Base-by-base conservation (phyloP, 1,140 invertebrate genomes). In the Ceratosolen solmsi region DNA sequence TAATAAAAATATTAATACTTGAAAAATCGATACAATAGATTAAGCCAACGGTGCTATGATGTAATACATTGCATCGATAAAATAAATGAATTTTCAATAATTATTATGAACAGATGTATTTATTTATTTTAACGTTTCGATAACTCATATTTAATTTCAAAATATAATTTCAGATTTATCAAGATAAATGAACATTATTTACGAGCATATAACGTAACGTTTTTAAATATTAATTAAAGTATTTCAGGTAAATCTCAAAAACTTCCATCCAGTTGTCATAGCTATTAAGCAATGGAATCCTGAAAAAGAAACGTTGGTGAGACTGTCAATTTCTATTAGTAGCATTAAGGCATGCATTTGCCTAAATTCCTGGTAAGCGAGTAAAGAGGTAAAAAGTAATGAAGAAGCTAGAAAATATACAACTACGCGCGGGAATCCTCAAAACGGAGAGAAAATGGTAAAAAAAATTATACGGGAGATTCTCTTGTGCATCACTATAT, bases 401-500 rank as follows among this genome's bases (percentile, higher is more conserved):
- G 41, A 30, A 1, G 63, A 20, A 22, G 51, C 3, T 20, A 22
- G 51, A 54, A 54, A 54, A 54, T 17, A 54, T 54, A 54, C 17
- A 54, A 20, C 51, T 2, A 54, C 20, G 17, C 11, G 20, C 20
- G 20, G 51, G n/a, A n/a, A n/a, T n/a, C n/a, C n/a, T n/a, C n/a
- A 54, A 54, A 54, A 54, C 5, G 20, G 51, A 54, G 20, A 54
- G 51, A 54, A 54, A 54, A 22, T 4, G 41, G 41, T 46, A 46
- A 46, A 46, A 46, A 46, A 46, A 5, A 13, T 46, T 46, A 78
- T 49, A 72, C 33, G 54, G 25, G 56, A 83, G 88, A 88, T 88
- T 85, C 87, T 87, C 87, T 85, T 87, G 15, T 33, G 4, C 22
- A 20, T 60, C 27, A 38, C 27, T 3, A 56, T 30, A 79, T 17